Evolutionary conservation across 2,888 invertebrate species (phyloP), one percentile per base, ranked within the genome.

Genomic region (Artemia sinica): DNA sequence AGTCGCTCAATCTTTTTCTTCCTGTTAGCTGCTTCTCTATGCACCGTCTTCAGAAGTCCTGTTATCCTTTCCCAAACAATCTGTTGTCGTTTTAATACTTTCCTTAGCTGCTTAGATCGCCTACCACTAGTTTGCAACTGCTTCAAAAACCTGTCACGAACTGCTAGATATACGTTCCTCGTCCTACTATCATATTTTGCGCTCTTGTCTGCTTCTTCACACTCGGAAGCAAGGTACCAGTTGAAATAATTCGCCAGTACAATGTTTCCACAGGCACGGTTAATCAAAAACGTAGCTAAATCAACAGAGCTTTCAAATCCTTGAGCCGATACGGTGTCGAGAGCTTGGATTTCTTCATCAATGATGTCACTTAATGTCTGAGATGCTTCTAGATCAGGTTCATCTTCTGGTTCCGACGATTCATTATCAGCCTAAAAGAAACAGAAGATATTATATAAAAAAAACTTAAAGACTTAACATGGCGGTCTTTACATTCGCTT

Each of bases 171-270:
- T 91, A 95, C 93, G 74, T 86, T 85, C 66, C 86, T 80, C 0
- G 87, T 84, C 67, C 83, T 82, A 68, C 82, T 81, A 76, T 91
- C 89, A 77, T 89, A 88, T 73, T 86, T 86, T 11, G 80, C 77
- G 49, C 82, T 83, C 10, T 82, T 80, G 76, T 87, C 87, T 73
- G 87, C 86, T 78, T 92, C 91, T 78, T 94, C 94, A 77, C 93
- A 91, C 80, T 97, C 97, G 71, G 95, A 90, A 71, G 88, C 83
- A 73, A 94, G 81, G 80, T 92, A 93, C 98, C 98, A 98, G 80
- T 91, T 97, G 74, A 99, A 86, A 78, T 96, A 97, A 81, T 96
- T 97, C 67, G 94, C 94, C 66, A 98, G 80, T 14, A 85, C 87
- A 67, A 88, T 84, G 82, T 96, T 94, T 75, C 85, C 84, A 77